phyloP scores from a whole-genome alignment of 1,140 invertebrate genomes.

The Harlomillsia oculata region DNA sequence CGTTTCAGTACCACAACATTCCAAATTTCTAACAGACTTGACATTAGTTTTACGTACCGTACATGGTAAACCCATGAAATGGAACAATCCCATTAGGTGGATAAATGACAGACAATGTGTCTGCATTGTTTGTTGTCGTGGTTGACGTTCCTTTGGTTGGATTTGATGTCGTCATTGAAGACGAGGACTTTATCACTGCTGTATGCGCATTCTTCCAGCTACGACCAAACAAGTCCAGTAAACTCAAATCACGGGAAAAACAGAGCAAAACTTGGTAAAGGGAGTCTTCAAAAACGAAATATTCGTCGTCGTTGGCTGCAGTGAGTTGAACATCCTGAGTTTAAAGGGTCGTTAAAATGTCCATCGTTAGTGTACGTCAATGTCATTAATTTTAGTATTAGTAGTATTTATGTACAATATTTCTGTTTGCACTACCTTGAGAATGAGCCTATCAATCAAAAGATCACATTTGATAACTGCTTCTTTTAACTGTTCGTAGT shows the following conservation, averaged over 20 bases:
- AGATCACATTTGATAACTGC: constrained; percentile 80
- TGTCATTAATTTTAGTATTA: too few species aligned
- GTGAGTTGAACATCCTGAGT: constrained; percentile 81
- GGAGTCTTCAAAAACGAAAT: constrained; percentile 95
- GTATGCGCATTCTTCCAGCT: constrained; percentile 50
- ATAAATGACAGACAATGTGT: constrained; percentile 60
- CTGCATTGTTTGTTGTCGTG: constrained; percentile 55
- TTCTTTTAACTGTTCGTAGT: constrained; percentile 72
- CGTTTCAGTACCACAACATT: not conserved
- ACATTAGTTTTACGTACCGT: constrained; percentile 53
- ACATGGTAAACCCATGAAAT: constrained; percentile 95
- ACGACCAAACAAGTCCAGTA: constrained; percentile 55
- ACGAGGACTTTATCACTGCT: constrained; percentile 59
- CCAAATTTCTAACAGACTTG: not conserved
- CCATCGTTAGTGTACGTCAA: too few species aligned
- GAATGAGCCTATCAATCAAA: constrained; percentile 84
- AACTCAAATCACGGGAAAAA: constrained; percentile 78
- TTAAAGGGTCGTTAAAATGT: too few species aligned
- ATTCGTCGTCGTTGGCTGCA: constrained; percentile 92
- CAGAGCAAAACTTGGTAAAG: constrained; percentile 89
- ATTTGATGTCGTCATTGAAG: too few species aligned
- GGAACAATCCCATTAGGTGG: constrained; percentile 91
- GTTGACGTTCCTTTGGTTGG: too few species aligned
- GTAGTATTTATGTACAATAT: too few species aligned
- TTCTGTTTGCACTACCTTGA: constrained; percentile 54